Conservation (phyloP, 1,140 invertebrate genomes). For the Drosophila littoralis region DNA sequence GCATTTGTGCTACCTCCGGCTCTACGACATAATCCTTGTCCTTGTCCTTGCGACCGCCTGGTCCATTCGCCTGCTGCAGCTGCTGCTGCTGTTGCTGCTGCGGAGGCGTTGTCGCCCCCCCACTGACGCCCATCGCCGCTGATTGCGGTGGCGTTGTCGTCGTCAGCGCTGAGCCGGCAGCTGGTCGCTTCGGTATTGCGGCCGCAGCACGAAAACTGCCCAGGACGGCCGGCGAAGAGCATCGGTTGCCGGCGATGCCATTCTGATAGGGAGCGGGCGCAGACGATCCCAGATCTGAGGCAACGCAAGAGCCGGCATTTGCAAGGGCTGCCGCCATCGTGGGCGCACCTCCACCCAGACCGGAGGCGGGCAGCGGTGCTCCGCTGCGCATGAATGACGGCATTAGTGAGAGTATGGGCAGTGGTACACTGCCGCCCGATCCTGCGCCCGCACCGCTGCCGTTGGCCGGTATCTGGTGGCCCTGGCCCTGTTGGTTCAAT, state of each 20-base stretch:
- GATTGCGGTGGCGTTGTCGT: constrained; percentile 42
- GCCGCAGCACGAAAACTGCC: constrained; percentile 72
- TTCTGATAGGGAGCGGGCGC: constrained; percentile 68
- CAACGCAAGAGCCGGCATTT: background rate
- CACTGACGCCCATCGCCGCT: constrained; percentile 29
- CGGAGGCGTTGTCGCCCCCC: constrained; percentile 49
- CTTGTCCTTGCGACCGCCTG: constrained; percentile 57
- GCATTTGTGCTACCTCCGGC: constrained; percentile 84
- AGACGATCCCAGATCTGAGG: constrained; percentile 22
- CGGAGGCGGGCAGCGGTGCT: constrained; percentile 86
- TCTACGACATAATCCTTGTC: constrained; percentile 81
- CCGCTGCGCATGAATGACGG: constrained; percentile 83
- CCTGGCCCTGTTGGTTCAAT: constrained; percentile 84
- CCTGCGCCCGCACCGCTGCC: constrained; percentile 56
- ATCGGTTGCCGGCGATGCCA: constrained; percentile 82
- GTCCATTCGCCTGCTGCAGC: constrained; percentile 57
- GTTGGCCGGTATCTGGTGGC: constrained; percentile 70
- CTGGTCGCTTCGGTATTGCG: constrained; percentile 73
- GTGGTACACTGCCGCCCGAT: constrained; percentile 82
- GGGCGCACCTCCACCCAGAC: constrained; percentile 84
- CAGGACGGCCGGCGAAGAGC: constrained; percentile 72
- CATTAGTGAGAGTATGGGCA: constrained; percentile 82
- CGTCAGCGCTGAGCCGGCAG: background rate
- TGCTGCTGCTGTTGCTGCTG: constrained; percentile 44
- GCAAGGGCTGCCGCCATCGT: constrained; percentile 54